These are phyloP conservation scores for Galago senegalensis DNA, from an alignment of 2,797 vertebrate genomes.

Conservation along the genomic window DNA sequence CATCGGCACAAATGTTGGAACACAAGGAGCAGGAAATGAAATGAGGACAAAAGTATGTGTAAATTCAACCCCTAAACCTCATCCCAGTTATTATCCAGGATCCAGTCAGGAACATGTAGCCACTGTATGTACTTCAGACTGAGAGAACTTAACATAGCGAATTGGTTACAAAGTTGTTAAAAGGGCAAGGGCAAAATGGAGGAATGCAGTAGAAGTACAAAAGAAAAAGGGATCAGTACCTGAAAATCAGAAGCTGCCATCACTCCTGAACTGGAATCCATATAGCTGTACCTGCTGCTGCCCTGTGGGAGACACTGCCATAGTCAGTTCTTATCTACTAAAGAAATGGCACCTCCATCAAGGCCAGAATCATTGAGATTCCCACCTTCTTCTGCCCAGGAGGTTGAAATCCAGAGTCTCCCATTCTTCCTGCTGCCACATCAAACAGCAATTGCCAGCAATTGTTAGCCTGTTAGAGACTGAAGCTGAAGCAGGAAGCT, in stretches of 20 bases:
- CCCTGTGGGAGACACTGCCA: neutral
- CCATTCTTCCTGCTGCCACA: neutral
- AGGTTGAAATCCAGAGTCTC: neutral
- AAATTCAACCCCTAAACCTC: neutral
- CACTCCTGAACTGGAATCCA: neutral
- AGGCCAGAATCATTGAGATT: neutral
- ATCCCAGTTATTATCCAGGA: neutral
- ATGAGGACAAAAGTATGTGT: neutral
- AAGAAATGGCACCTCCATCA: neutral
- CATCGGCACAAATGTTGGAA: neutral
- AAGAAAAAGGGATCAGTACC: neutral
- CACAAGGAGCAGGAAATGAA: neutral
- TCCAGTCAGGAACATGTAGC: neutral
- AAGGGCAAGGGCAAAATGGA: neutral
- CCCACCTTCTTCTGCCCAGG: neutral
- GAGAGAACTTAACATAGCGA: neutral
- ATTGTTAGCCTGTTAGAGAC: neutral
- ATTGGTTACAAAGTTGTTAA: neutral
- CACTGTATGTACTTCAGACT: neutral
- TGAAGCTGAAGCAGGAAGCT: constrained; percentile 16
- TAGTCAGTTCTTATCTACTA: neutral
- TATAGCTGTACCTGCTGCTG: neutral
- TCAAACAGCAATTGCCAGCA: neutral
- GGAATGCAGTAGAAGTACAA: too few relatives aligned
- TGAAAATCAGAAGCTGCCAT: neutral